Base-by-base conservation (phyloP, 2,888 invertebrate species). In the Papilio elwesi region DNA sequence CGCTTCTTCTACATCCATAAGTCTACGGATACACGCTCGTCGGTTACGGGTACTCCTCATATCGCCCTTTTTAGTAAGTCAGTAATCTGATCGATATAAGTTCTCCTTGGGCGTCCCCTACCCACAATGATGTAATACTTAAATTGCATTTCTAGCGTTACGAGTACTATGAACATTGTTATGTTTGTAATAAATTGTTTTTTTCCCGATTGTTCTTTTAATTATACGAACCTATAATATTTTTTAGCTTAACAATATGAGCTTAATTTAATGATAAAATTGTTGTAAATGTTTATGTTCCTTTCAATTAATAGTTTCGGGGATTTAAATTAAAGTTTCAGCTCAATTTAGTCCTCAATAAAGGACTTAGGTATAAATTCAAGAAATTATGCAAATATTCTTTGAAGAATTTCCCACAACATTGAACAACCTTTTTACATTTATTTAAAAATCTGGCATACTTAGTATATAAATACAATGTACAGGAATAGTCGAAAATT, bases 391-490 rank as follows among this genome's bases (percentile, higher is more conserved):
- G 6, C 13, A n/a, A 10, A 26, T 36, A 1, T 6, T 2, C 9
- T 59, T 59, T 7, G 59, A 38, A 4, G 6, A 36, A 57, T 59
- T 59, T 13, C 6, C 38, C 59, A 0, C 13, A 59, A 59, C 9
- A 8, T n/a, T 38, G 13, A 13, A 59, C 2, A 55, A 59, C 13
- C 6, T 11, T 4, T 11, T 26, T 38, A 59, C 13, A 13, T 38
- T 59, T 26, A 15, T 36, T 36, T 12, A 6, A 55, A 55, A 55
- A 26, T 26, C 59, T 66, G 52, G 52, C 36, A 73, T 63, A 65
- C 68, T 74, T 52, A 48, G 49, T 59, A 74, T 53, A 71, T 66
- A 66, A 36, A 66, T 47, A 62, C 52, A 63, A 51, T 68, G 59
- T 63, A 62, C 52, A 62, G 26, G 51, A 65, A 51, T 47, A 67